Evolutionary conservation across 2,888 invertebrate genomes (phyloP).

Genomic region (Drosophila villosipedis): DNA sequence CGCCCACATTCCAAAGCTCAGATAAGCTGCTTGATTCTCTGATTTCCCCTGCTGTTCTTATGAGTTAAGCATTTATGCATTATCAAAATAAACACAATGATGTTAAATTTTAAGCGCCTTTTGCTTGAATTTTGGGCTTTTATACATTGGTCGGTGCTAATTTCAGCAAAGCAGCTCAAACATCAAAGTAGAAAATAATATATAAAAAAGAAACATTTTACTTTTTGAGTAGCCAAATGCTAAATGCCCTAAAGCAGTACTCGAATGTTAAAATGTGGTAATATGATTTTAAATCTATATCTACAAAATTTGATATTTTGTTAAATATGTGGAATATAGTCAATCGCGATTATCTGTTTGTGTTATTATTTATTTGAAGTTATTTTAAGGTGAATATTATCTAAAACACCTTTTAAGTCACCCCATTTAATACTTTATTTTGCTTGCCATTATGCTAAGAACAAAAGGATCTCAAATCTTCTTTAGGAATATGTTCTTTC

Average conservation of each 20-base stretch:
- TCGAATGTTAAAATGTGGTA: too few species aligned
- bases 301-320: neutral
- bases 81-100: conserved; percentile 53
- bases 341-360: neutral
- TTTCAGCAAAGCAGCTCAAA: conserved; percentile 56
- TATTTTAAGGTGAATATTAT: neutral
- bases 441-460: neutral
- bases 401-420: neutral
- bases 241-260: neutral
- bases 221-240: neutral
- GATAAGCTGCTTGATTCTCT: conserved; percentile 14
- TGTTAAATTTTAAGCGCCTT: conserved; percentile 62
- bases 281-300: neutral
- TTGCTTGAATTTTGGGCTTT: conserved; percentile 33
- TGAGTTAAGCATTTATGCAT: conserved; percentile 9
- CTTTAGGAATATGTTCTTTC: neutral
- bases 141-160: conserved; percentile 34
- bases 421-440: neutral
- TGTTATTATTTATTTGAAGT: neutral
- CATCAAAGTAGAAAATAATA: conserved; percentile 47
- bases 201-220: neutral
- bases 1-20: neutral
- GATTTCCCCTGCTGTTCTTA: conserved; percentile 20
- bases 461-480: accelerated
- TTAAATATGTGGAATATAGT: neutral